Evolutionary conservation across 2,888 invertebrate species (phyloP).

Genomic region (Ptychoptera albimana): DNA sequence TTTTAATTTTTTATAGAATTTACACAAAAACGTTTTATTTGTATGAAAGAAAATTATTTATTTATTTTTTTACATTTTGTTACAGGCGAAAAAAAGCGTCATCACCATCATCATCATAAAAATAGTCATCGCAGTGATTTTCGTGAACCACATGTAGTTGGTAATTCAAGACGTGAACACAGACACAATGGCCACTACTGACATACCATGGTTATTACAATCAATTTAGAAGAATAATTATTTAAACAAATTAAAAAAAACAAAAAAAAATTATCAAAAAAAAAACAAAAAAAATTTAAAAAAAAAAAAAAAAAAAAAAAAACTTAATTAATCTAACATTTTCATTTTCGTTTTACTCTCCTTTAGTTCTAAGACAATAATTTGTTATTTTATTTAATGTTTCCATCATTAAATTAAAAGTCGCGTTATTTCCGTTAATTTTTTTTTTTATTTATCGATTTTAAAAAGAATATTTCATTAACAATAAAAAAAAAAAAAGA

Average conservation of each 20-base stretch:
- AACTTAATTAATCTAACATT: too few relatives aligned
- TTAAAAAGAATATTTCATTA: too few relatives aligned
- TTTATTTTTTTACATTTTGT: constrained; percentile 2
- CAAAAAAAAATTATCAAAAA: neutral
- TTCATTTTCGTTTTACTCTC: too few relatives aligned
- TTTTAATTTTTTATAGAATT: neutral
- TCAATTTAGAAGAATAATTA: constrained; percentile 26
- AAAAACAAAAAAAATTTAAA: too few relatives aligned
- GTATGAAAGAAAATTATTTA: constrained; percentile 1
- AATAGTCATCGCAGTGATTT: constrained; percentile 28
- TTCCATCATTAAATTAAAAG: too few relatives aligned
- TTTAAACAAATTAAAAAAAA: constrained; percentile 1
- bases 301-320: too few relatives aligned
- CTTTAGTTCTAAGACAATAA: too few relatives aligned
- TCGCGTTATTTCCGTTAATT: too few relatives aligned
- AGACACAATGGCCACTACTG: constrained; percentile 30
- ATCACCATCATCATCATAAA: constrained; percentile 31
- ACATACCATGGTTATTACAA: constrained; percentile 30
- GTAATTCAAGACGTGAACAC: constrained; percentile 23
- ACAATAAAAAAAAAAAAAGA: too few relatives aligned
- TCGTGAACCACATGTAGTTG: constrained; percentile 23
- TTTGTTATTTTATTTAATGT: too few relatives aligned
- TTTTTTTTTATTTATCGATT: too few relatives aligned
- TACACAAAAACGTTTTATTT: too few relatives aligned
- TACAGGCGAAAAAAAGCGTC: constrained; percentile 29